A percentile compares a stretch with the other conserved stretches of the same genome.
These are phyloP conservation scores for Eupithecia exiguata DNA, from an alignment of 2,888 invertebrate genomes.

Conservation along the genomic window DNA sequence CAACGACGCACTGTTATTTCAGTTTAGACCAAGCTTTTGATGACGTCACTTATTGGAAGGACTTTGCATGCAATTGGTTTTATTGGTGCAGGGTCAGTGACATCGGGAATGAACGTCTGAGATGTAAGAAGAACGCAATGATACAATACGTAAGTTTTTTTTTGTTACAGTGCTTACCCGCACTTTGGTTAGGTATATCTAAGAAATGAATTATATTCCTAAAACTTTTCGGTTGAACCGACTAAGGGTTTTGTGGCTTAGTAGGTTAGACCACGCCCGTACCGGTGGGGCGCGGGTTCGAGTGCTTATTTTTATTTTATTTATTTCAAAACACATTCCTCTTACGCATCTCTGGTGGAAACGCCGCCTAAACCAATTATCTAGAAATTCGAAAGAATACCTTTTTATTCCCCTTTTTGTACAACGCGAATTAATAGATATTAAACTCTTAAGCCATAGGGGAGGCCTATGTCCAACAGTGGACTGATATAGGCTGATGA, in stretches of 20 bases:
- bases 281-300: too few species aligned
- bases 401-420: background rate
- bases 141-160: background rate
- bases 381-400: background rate
- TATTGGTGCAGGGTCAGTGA: slow-evolving; percentile 36
- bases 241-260: too few species aligned
- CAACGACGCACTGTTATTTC: slow-evolving; percentile 35
- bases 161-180: too few species aligned
- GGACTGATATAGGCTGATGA: too few species aligned
- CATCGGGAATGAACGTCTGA: slow-evolving; percentile 9
- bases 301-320: too few species aligned
- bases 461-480: too few species aligned
- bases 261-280: too few species aligned
- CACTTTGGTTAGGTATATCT: too few species aligned
- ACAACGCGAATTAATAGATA: background rate
- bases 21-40: slow-evolving; percentile 33
- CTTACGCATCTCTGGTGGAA: too few species aligned
- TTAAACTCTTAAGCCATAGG: background rate
- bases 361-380: background rate
- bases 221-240: too few species aligned
- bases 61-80: slow-evolving; percentile 40
- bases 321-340: too few species aligned
- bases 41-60: slow-evolving; percentile 35
- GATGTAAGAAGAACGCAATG: background rate
- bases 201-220: too few species aligned